phyloP scores from a whole-genome alignment of 2,888 invertebrate genomes.

The Xanthia icteritia region DNA sequence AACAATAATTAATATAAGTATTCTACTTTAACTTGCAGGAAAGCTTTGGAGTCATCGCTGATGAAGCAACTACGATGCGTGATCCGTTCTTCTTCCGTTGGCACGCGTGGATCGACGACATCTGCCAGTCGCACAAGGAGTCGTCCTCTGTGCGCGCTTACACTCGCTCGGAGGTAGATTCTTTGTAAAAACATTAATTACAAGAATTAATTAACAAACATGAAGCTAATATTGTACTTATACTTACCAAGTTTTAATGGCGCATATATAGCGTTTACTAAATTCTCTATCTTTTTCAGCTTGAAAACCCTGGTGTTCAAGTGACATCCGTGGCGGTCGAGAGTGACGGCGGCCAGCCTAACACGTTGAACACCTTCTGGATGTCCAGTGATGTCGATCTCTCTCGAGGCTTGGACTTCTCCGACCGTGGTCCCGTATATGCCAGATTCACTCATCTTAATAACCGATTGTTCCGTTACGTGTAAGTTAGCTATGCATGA shows the following conservation, averaged over 20 bases:
- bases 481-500: slow-evolving; percentile 73
- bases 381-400: slow-evolving; percentile 95
- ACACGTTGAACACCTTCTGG: slow-evolving; percentile 94
- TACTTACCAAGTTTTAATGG: not conserved
- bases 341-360: slow-evolving; percentile 85
- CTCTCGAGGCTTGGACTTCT: slow-evolving; percentile 95
- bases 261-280: not conserved
- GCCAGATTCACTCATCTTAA: slow-evolving; percentile 95
- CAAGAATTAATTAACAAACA: not conserved
- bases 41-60: slow-evolving; percentile 94
- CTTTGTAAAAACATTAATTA: not conserved
- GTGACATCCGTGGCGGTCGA: slow-evolving; percentile 88
- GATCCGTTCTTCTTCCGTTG: slow-evolving; percentile 96
- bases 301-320: slow-evolving; percentile 91
- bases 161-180: slow-evolving; percentile 80
- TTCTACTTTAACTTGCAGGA: slow-evolving; percentile 89
- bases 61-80: slow-evolving; percentile 95
- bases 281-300: slow-evolving; percentile 78
- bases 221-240: not conserved
- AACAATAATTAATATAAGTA: not conserved
- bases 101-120: slow-evolving; percentile 94
- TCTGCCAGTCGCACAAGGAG: slow-evolving; percentile 93
- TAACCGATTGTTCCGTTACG: slow-evolving; percentile 93
- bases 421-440: slow-evolving; percentile 92
- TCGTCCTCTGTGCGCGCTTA: slow-evolving; percentile 81